Conservation (phyloP, 2,888 invertebrate genomes). For the Unio delphinus region DNA sequence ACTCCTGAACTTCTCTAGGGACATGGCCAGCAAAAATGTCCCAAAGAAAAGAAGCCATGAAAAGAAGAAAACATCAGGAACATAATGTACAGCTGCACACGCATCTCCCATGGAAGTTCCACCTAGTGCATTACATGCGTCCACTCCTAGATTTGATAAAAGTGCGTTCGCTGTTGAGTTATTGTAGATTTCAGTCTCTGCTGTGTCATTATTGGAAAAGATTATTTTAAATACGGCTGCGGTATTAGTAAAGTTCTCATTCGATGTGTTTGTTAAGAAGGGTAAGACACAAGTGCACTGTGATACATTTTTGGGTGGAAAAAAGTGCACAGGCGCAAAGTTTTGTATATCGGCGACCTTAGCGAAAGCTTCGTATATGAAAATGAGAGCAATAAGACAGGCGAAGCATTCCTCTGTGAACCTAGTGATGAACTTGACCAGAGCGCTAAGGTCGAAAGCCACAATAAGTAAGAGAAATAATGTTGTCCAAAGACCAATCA, state of each 20-base stretch:
- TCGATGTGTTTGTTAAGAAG: too few relatives aligned
- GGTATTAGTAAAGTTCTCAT: too few relatives aligned
- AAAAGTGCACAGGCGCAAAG: conserved; percentile 35
- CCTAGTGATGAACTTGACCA: conserved; percentile 96
- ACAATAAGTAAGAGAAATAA: conserved; percentile 88
- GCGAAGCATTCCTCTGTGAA: conserved; percentile 99
- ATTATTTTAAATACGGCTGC: conserved; percentile 2
- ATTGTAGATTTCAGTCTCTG: too few relatives aligned
- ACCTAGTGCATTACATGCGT: conserved; percentile 36
- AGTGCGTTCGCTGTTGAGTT: too few relatives aligned
- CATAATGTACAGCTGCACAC: conserved; percentile 44
- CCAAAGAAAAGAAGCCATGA: conserved; percentile 92
- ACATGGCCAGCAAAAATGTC: conserved; percentile 90
- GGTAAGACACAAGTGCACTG: neutral
- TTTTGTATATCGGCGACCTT: conserved; percentile 81
- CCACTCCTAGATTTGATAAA: neutral
- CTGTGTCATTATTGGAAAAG: neutral
- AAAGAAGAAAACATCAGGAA: conserved; percentile 89
- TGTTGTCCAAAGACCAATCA: conserved; percentile 96
- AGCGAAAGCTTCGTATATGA: conserved; percentile 96
- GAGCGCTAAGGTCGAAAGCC: conserved; percentile 94
- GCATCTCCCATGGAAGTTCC: conserved; percentile 73
- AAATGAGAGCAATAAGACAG: conserved; percentile 96
- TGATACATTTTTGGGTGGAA: conserved; percentile 5
- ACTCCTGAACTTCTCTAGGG: conserved; percentile 93